phyloP scores from a whole-genome alignment of 2,888 invertebrate species.

The Ametastegia equiseti region DNA sequence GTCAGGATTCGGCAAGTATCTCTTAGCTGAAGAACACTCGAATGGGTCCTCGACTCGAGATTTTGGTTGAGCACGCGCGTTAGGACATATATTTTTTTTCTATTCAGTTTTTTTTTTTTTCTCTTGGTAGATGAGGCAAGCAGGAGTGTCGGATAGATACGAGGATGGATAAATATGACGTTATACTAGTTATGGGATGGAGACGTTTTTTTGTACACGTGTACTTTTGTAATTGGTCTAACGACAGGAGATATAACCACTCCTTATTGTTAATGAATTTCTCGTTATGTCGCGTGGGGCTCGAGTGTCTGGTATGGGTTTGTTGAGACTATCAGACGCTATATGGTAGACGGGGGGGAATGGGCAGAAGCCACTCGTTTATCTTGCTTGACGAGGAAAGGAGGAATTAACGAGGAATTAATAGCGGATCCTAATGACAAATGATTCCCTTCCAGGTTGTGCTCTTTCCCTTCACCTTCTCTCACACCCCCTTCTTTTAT shows the following conservation, averaged over 20 bases:
- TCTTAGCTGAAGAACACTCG: conserved; percentile 26
- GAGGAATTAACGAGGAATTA: conserved; percentile 76
- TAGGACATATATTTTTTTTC: too few species aligned
- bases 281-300: not conserved
- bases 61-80: conserved; percentile 11
- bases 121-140: not conserved
- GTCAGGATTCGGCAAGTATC: conserved; percentile 6
- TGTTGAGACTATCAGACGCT: not conserved
- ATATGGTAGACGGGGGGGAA: not conserved
- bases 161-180: not conserved
- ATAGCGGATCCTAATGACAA: conserved; percentile 75
- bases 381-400: conserved; percentile 76
- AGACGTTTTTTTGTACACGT: not conserved
- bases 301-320: not conserved
- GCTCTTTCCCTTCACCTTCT: not conserved
- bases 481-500: not conserved
- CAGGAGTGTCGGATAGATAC: too few species aligned
- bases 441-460: conserved; percentile 68
- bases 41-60: conserved; percentile 24
- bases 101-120: not conserved
- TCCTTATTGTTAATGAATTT: conserved; percentile 32
- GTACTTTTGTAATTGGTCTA: not conserved
- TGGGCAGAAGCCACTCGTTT: conserved; percentile 69
- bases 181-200: not conserved
- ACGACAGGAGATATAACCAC: not conserved